A percentile compares a stretch with the other conserved stretches of the same genome.
Evolutionary conservation across 1,140 invertebrate genomes (phyloP).

Genomic region (Harlomillsia oculata): DNA sequence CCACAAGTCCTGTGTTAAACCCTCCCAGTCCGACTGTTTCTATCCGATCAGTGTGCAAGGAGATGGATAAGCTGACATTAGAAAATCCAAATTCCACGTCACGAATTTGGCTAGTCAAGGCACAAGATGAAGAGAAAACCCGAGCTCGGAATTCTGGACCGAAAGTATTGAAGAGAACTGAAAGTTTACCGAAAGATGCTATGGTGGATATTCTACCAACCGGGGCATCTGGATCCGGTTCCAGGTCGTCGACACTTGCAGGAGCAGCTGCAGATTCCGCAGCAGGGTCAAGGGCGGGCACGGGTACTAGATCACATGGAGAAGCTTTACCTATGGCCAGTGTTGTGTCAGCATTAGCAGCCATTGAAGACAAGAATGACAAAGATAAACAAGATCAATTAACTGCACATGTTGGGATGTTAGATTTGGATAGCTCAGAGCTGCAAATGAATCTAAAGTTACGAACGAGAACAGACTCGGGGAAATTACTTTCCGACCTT

Average conservation of each 20-base stretch:
- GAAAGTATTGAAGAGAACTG: constrained; percentile 51
- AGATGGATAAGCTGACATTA: constrained; percentile 16
- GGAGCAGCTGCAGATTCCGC: not conserved
- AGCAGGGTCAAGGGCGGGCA: not conserved
- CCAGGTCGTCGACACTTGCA: constrained; percentile 20
- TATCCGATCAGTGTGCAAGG: constrained; percentile 19
- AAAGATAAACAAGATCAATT: constrained; percentile 52
- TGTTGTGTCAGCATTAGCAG: not conserved
- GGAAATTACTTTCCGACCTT: constrained; percentile 39
- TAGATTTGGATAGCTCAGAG: too few relatives aligned
- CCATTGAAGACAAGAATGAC: constrained; percentile 9
- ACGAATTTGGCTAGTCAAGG: constrained; percentile 28
- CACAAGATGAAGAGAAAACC: constrained; percentile 56
- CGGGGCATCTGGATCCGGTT: constrained; percentile 23
- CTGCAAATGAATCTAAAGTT: constrained; percentile 64
- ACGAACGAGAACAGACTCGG: constrained; percentile 69
- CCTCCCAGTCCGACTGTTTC: constrained; percentile 31
- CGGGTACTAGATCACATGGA: not conserved
- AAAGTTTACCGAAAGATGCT: constrained; percentile 37
- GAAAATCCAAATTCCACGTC: constrained; percentile 9
- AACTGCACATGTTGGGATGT: too few relatives aligned
- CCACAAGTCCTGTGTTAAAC: constrained; percentile 5
- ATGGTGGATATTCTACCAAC: constrained; percentile 26
- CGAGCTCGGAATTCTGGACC: constrained; percentile 52
- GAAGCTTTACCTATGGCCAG: not conserved